Percentiles rank a stretch among this genome's conserved stretches.
phyloP scores from a whole-genome alignment of 2,113 vertebrate genomes.

The Rynchops niger region DNA sequence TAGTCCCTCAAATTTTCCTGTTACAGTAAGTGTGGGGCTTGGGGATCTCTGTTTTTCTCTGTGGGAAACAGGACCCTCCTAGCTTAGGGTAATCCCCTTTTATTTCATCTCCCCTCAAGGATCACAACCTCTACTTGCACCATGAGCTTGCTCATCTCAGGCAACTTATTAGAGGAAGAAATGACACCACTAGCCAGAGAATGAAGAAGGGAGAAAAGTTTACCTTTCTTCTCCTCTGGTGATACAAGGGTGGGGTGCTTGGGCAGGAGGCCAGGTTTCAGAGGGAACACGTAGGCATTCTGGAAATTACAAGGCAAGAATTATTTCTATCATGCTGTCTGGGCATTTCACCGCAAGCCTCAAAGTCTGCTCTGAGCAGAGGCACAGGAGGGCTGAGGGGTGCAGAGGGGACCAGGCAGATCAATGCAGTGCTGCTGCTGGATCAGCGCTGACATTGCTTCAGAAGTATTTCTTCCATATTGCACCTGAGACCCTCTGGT shows the following conservation, averaged over 20 bases:
- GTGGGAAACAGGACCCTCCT: neutral
- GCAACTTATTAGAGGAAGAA: neutral
- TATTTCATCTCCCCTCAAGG: neutral
- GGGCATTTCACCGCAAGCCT: neutral
- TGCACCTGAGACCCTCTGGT: neutral
- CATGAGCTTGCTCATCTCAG: neutral
- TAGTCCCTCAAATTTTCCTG: neutral
- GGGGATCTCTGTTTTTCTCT: neutral
- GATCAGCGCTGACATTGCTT: rapidly evolving
- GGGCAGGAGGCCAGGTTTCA: neutral
- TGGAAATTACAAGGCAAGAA: neutral
- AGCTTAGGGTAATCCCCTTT: neutral
- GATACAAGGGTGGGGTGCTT: neutral
- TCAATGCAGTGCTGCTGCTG: neutral
- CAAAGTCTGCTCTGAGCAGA: neutral
- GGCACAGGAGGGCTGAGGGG: neutral
- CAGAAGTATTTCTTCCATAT: neutral
- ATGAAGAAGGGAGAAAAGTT: neutral
- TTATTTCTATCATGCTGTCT: neutral
- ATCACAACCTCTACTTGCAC: neutral
- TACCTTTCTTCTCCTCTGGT: neutral
- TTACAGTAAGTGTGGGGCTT: neutral
- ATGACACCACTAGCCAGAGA: neutral
- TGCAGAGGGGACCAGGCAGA: neutral
- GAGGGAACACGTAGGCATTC: neutral